phyloP scores from a whole-genome alignment of 2,888 invertebrate genomes.

The Dysmachus trigonus region DNA sequence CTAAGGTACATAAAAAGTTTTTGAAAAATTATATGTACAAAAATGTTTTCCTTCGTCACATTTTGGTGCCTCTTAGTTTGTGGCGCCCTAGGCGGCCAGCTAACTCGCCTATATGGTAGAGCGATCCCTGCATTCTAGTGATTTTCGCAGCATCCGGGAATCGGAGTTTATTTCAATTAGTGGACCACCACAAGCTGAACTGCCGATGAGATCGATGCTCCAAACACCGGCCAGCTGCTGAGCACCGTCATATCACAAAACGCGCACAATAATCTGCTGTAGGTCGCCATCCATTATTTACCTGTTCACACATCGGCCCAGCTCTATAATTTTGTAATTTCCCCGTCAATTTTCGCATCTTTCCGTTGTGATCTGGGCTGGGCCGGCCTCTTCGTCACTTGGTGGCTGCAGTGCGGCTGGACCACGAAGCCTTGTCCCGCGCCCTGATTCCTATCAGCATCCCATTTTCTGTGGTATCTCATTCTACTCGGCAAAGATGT shows the following conservation, averaged over 20 bases:
- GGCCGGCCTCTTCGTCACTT: background rate
- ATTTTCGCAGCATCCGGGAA: background rate
- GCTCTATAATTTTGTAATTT: slow-evolving; percentile 45
- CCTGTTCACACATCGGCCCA: slow-evolving; percentile 40
- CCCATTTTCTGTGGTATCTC: slow-evolving; percentile 14
- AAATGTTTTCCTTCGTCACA: no score
- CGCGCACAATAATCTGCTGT: slow-evolving; percentile 40
- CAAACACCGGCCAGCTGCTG: background rate
- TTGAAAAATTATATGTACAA: no score
- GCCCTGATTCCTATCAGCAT: background rate
- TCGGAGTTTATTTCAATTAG: background rate
- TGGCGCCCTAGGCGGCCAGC: no score
- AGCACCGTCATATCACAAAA: background rate
- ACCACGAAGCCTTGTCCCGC: background rate
- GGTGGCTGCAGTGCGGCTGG: background rate
- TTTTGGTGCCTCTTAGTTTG: no score
- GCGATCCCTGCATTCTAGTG: no score
- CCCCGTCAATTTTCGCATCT: slow-evolving; percentile 34
- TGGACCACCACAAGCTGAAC: background rate
- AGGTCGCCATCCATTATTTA: slow-evolving; percentile 45
- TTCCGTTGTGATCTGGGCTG: slow-evolving; percentile 16
- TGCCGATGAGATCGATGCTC: background rate
- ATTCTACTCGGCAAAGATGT: slow-evolving; percentile 29
- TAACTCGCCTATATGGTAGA: no score
- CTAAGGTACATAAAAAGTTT: no score